Evolutionary conservation across 2,113 vertebrate genomes (phyloP).

Genomic region (Lichenostomus cassidix): DNA sequence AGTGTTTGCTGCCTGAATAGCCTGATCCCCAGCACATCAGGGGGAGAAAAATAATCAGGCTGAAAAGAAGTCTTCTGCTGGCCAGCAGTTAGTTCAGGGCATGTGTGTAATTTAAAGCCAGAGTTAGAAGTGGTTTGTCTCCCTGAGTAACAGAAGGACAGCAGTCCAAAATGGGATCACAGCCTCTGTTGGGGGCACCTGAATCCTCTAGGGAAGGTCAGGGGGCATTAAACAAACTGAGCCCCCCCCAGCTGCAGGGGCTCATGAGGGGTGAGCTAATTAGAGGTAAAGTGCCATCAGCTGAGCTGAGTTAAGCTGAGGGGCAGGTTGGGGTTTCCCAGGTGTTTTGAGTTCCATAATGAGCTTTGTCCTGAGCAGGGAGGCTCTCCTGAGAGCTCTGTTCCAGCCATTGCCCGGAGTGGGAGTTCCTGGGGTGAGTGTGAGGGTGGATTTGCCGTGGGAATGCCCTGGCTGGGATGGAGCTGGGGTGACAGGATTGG

Average conservation of each 20-base stretch:
- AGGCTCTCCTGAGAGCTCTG: rapidly evolving
- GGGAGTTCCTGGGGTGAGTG: neutral
- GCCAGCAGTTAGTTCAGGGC: neutral
- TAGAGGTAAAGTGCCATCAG: neutral
- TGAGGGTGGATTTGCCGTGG: too few species aligned
- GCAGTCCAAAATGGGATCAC: neutral
- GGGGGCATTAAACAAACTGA: neutral
- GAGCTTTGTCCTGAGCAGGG: neutral
- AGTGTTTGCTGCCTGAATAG: neutral
- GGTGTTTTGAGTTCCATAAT: neutral
- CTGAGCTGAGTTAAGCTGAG: neutral
- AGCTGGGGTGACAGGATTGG: rapidly evolving
- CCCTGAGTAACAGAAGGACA: rapidly evolving
- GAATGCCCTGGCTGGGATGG: too few species aligned
- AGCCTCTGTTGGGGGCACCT: neutral
- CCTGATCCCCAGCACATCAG: neutral
- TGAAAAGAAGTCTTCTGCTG: neutral
- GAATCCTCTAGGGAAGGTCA: rapidly evolving
- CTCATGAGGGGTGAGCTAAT: neutral
- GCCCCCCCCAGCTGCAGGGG: rapidly evolving
- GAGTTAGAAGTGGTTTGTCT: neutral
- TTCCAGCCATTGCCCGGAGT: rapidly evolving
- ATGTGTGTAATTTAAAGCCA: neutral
- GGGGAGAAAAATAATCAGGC: neutral
- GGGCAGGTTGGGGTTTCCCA: neutral